phyloP scores from a whole-genome alignment of 2,888 invertebrate species.

The Limnephilus rhombicus region DNA sequence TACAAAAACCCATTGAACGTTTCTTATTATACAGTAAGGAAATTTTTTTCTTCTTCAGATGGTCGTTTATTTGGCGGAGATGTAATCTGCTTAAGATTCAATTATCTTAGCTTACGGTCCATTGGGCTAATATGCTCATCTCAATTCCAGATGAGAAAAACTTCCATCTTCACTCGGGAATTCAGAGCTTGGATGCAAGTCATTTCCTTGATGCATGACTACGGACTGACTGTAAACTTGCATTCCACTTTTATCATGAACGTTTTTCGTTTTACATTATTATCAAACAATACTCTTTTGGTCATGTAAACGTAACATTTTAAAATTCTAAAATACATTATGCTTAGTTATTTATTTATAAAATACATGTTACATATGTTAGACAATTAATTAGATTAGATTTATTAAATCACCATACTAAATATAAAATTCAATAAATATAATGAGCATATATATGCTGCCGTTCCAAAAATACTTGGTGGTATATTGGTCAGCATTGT shows the following conservation, averaged over 20 bases:
- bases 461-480: too few species aligned
- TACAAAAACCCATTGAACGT: not conserved
- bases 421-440: too few species aligned
- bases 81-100: slow-evolving; percentile 21
- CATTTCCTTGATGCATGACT: not conserved
- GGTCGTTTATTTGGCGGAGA: not conserved
- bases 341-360: too few species aligned
- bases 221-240: not conserved
- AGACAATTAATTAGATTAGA: too few species aligned
- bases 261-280: not conserved
- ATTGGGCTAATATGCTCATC: not conserved
- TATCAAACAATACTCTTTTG: too few species aligned
- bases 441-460: too few species aligned
- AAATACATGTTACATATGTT: too few species aligned
- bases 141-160: slow-evolving; percentile 33
- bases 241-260: not conserved
- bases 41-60: not conserved
- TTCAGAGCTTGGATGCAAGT: slow-evolving; percentile 9
- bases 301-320: too few species aligned
- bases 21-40: not conserved
- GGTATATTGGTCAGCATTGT: too few species aligned
- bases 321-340: too few species aligned
- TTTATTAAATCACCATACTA: too few species aligned
- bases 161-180: not conserved
- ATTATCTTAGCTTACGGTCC: slow-evolving; percentile 32